Evolutionary conservation across 2,113 vertebrate genomes (phyloP).

Genomic region (Astatoreochromis straeleni): DNA sequence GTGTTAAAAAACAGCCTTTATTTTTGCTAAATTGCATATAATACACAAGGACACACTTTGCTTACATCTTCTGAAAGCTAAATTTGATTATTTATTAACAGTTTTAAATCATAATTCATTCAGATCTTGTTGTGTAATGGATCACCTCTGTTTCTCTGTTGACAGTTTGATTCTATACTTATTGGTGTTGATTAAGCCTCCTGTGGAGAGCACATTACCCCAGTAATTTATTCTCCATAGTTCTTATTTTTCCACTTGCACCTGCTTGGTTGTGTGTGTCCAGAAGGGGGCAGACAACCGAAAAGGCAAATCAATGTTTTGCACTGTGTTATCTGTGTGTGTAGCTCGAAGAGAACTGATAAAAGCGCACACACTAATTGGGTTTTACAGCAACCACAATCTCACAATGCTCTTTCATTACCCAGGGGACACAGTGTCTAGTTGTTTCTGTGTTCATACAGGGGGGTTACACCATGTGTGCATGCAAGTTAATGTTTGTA

Average conservation of each 20-base stretch:
- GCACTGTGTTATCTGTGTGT: slow-evolving; percentile 42
- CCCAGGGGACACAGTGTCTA: slow-evolving; percentile 59
- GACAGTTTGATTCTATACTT: neutral
- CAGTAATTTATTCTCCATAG: neutral
- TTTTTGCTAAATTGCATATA: slow-evolving; percentile 34
- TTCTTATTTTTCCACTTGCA: neutral
- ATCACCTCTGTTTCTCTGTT: neutral
- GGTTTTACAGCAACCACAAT: slow-evolving; percentile 64
- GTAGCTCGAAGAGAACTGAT: slow-evolving; percentile 41
- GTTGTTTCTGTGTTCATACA: slow-evolving; percentile 37
- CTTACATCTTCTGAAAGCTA: neutral
- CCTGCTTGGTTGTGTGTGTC: slow-evolving; percentile 2
- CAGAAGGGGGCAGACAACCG: slow-evolving; percentile 53
- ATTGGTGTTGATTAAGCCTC: slow-evolving; percentile 2
- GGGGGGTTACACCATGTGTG: neutral
- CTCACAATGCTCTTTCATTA: slow-evolving; percentile 63
- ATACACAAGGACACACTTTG: neutral
- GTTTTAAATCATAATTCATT: neutral
- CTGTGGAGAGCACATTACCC: slow-evolving; percentile 16
- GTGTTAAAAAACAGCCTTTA: neutral
- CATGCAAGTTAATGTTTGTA: neutral
- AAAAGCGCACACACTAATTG: slow-evolving; percentile 66
- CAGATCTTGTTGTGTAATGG: neutral
- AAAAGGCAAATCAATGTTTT: neutral
- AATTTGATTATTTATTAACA: neutral